These are phyloP conservation scores for Paralinhomoeus sp. DNA, from an alignment of 2,888 invertebrate genomes.

Conservation along the genomic window DNA sequence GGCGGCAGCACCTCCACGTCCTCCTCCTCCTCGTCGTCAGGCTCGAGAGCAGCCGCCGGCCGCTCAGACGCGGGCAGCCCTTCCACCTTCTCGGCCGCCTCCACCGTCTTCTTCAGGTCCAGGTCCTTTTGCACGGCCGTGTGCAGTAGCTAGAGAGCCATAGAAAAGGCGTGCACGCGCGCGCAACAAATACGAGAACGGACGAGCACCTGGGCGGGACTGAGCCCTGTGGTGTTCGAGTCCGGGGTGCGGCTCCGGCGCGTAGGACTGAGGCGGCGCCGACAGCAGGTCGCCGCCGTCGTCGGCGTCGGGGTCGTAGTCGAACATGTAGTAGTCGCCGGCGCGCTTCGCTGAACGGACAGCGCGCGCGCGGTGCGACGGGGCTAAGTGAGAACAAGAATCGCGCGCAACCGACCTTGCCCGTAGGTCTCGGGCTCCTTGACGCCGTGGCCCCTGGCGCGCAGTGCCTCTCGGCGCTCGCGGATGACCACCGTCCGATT, in stretches of 20 bases:
- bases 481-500: constrained; percentile 76
- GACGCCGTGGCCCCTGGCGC: constrained; percentile 1
- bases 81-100: constrained; percentile 16
- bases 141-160: no score
- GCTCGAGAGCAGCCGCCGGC: neutral
- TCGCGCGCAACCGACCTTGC: constrained; percentile 8
- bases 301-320: constrained; percentile 44
- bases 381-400: neutral
- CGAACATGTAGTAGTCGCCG: constrained; percentile 98
- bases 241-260: constrained; percentile 8
- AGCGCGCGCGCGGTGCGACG: neutral
- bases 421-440: constrained; percentile 17
- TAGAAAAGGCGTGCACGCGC: no score
- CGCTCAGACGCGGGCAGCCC: constrained; percentile 8
- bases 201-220: constrained; percentile 21
- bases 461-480: constrained; percentile 9
- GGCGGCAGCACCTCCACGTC: neutral
- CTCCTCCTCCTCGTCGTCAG: neutral
- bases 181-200: no score
- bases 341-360: constrained; percentile 60
- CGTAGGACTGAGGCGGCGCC: no score
- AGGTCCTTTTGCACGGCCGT: constrained; percentile 16
- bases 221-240: constrained; percentile 15
- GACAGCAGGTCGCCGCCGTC: constrained; percentile 9
- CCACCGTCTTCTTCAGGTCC: constrained; percentile 15